Evolutionary conservation across 2,113 vertebrate species (phyloP).

Genomic region (Sprattus sprattus): DNA sequence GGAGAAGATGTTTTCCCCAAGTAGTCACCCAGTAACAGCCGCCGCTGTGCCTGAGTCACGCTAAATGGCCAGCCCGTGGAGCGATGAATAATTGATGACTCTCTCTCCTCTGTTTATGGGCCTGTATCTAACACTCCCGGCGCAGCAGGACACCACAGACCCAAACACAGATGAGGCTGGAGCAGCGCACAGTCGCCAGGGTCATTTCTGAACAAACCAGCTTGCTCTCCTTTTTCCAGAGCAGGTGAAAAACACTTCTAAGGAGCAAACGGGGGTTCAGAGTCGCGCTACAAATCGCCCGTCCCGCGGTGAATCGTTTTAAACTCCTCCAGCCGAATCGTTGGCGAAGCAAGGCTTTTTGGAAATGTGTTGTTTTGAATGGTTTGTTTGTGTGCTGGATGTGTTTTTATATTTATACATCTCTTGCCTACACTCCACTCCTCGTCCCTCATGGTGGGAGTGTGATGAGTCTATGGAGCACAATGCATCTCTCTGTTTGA

Average conservation of each 20-base stretch:
- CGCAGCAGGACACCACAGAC: neutral
- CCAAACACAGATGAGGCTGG: neutral
- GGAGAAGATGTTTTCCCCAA: neutral
- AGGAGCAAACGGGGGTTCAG: neutral
- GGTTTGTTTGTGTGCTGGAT: neutral
- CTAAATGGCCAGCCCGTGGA: neutral
- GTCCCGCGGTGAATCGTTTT: neutral
- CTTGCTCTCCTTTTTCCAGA: neutral
- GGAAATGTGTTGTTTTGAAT: neutral
- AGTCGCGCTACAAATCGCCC: neutral
- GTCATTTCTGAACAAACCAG: neutral
- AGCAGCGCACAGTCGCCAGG: neutral
- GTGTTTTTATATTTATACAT: neutral
- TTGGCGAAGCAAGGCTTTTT: neutral
- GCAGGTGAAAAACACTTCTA: neutral
- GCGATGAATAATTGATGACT: constrained; percentile 7
- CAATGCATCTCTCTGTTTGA: neutral
- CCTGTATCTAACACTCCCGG: neutral
- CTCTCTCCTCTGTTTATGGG: neutral
- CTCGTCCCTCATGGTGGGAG: neutral
- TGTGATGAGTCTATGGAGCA: neutral
- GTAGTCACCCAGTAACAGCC: neutral
- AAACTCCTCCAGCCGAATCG: neutral
- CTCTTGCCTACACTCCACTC: neutral
- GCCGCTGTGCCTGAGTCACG: neutral